Conservation (phyloP, 2,888 invertebrate genomes). For the Sminthurinus aureus region DNA sequence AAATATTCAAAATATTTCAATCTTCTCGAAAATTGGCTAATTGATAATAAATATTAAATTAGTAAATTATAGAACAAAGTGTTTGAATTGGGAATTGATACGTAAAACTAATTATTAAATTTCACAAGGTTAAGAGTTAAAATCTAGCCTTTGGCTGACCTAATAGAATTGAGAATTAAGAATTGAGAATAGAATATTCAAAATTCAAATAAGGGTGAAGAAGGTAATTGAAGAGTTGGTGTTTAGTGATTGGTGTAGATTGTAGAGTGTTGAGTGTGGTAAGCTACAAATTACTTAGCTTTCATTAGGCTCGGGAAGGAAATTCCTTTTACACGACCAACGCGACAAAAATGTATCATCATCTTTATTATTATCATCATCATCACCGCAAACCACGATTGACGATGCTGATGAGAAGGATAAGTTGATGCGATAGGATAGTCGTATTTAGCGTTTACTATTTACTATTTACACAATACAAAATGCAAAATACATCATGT, state of each 20-base stretch:
- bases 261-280: too few relatives aligned
- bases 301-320: neutral
- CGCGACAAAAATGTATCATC: slow-evolving; percentile 2
- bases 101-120: too few relatives aligned
- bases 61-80: too few relatives aligned
- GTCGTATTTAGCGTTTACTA: too few relatives aligned
- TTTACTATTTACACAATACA: neutral
- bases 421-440: neutral
- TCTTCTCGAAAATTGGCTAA: neutral
- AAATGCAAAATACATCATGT: neutral
- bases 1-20: neutral
- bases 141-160: too few relatives aligned
- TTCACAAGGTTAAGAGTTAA: too few relatives aligned
- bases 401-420: neutral
- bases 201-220: too few relatives aligned
- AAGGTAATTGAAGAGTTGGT: too few relatives aligned
- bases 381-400: neutral
- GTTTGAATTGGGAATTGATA: too few relatives aligned
- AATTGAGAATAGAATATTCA: too few relatives aligned
- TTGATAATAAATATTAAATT: neutral
- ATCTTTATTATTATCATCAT: neutral
- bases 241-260: too few relatives aligned
- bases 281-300: neutral
- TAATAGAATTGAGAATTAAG: neutral
- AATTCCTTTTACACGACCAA: neutral